A percentile compares a stretch with the other conserved stretches of the same genome.
Conservation (phyloP, 1,140 invertebrate genomes). For the Apis laboriosa region DNA sequence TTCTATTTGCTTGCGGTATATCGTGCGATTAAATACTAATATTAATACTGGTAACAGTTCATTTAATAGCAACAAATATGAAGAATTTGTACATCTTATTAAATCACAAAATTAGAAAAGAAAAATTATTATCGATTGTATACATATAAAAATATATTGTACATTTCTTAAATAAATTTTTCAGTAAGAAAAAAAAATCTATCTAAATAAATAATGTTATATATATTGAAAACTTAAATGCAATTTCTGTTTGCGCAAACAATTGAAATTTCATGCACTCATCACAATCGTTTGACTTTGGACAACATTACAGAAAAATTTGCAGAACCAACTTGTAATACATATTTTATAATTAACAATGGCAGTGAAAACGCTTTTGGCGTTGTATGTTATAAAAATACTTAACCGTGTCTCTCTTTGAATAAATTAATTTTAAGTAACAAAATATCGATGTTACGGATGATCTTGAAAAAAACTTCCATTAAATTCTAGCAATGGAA, state of each 20-base stretch:
- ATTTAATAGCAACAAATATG: background rate
- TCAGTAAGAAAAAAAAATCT: background rate
- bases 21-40: slow-evolving; percentile 18
- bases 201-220: background rate
- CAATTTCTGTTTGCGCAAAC: background rate
- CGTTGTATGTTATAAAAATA: background rate
- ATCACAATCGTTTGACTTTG: background rate
- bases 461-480: background rate
- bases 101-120: slow-evolving; percentile 1
- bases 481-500: background rate
- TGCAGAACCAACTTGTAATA: background rate
- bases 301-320: background rate
- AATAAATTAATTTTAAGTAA: too few relatives aligned
- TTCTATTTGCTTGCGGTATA: background rate
- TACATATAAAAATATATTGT: slow-evolving; percentile 12
- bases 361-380: slow-evolving; percentile 19
- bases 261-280: background rate
- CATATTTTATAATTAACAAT: background rate
- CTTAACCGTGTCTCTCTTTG: background rate
- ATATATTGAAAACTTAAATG: too few relatives aligned
- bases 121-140: background rate
- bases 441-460: background rate
- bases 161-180: background rate
- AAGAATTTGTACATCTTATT: background rate
- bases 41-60: slow-evolving; percentile 38